Percentiles rank a stretch among this genome's conserved stretches.
These are phyloP conservation scores for Brachionus rubens DNA, from an alignment of 1,140 invertebrate species.

Conservation along the genomic window DNA sequence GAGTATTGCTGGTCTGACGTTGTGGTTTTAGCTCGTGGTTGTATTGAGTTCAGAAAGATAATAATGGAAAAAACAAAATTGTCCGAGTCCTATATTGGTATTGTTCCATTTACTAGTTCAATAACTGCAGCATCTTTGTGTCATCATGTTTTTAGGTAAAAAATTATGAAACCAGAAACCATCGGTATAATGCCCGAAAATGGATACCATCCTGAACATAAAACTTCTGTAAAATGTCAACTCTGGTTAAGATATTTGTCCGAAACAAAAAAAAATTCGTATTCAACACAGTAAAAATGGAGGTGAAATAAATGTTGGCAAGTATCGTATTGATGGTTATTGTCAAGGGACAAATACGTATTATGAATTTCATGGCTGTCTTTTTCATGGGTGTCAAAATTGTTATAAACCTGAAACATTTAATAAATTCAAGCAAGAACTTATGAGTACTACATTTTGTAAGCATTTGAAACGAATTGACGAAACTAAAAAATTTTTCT, in stretches of 20 bases:
- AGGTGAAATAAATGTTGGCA: constrained; percentile 1
- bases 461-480: constrained; percentile 41
- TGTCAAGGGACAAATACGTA: neutral
- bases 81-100: no score
- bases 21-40: no score
- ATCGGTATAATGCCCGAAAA: constrained; percentile 37
- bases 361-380: constrained; percentile 50
- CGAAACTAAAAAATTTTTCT: constrained; percentile 42
- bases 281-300: neutral
- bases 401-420: constrained; percentile 48
- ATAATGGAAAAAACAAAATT: no score
- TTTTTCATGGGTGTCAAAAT: constrained; percentile 49
- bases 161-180: neutral
- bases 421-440: constrained; percentile 44
- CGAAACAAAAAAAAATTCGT: neutral
- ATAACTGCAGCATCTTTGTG: neutral
- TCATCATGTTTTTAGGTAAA: constrained; percentile 19
- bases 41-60: no score
- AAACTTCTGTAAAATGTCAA: neutral
- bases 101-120: no score
- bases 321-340: neutral
- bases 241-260: constrained; percentile 44
- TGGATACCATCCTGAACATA: constrained; percentile 28
- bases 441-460: constrained; percentile 46
- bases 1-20: neutral